These are phyloP conservation scores for Akabosia matsudoensis DNA, from an alignment of 1,140 invertebrate genomes.

Conservation along the genomic window DNA sequence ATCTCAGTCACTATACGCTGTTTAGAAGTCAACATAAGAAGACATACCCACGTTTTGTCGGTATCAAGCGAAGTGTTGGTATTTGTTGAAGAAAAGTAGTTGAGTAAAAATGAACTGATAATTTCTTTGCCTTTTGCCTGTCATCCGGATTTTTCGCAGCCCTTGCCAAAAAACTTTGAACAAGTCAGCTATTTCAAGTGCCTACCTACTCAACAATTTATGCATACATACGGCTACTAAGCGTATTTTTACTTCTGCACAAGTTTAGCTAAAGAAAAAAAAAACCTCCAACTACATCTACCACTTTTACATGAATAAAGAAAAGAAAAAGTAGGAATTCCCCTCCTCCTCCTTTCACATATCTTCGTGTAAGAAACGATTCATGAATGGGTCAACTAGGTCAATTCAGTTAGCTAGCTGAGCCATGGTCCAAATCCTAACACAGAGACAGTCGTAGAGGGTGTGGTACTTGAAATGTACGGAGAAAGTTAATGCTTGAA, in stretches of 20 bases:
- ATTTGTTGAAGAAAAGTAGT: background rate
- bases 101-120: background rate
- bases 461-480: background rate
- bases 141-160: background rate
- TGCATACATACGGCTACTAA: too few species aligned
- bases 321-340: background rate
- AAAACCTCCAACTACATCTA: background rate
- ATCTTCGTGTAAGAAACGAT: background rate
- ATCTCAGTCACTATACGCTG: background rate
- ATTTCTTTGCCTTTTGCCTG: slow-evolving; percentile 7
- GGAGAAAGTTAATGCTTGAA: too few species aligned
- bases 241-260: background rate
- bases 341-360: background rate
- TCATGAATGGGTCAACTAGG: slow-evolving; percentile 13
- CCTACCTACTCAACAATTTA: too few species aligned
- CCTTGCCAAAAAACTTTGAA: slow-evolving; percentile 4
- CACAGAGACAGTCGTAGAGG: background rate
- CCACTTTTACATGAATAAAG: background rate
- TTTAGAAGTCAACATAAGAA: background rate
- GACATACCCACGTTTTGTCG: background rate
- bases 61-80: background rate
- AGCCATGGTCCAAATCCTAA: background rate
- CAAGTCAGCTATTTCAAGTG: too few species aligned
- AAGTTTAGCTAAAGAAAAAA: background rate
- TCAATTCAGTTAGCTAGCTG: slow-evolving; percentile 17